phyloP scores from a whole-genome alignment of 2,797 vertebrate species.

The Scarus forsteni region DNA sequence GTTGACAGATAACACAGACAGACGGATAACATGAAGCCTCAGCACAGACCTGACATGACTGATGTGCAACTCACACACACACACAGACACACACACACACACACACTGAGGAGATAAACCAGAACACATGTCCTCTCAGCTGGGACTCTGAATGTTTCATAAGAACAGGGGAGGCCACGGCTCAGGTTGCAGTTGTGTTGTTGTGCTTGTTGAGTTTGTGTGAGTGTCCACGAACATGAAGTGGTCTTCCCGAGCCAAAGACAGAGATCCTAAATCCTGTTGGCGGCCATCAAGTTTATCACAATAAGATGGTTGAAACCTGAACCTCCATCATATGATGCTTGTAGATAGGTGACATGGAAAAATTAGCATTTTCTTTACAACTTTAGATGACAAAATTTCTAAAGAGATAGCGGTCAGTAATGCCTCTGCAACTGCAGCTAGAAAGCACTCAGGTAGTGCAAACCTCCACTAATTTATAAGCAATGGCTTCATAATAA shows the following conservation, averaged over 20 bases:
- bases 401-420: too few species aligned
- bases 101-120: conserved; percentile 10
- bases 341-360: not conserved
- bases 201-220: conserved; percentile 18
- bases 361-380: too few species aligned
- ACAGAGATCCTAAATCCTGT: too few species aligned
- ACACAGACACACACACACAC: not conserved
- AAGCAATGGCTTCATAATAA: too few species aligned
- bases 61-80: conserved; percentile 24
- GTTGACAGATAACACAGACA: conserved; percentile 3
- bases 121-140: conserved; percentile 58
- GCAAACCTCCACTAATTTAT: too few species aligned
- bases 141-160: conserved; percentile 67
- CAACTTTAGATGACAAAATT: too few species aligned
- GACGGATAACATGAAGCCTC: conserved; percentile 13
- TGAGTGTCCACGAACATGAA: not conserved
- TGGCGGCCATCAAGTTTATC: too few species aligned
- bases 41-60: conserved; percentile 10
- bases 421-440: too few species aligned
- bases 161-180: conserved; percentile 38
- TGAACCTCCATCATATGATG: not conserved
- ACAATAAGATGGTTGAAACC: not conserved
- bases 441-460: too few species aligned
- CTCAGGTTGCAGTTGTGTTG: conserved; percentile 32
- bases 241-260: too few species aligned